phyloP scores from a whole-genome alignment of 2,113 vertebrate genomes.

The Upupa epops region DNA sequence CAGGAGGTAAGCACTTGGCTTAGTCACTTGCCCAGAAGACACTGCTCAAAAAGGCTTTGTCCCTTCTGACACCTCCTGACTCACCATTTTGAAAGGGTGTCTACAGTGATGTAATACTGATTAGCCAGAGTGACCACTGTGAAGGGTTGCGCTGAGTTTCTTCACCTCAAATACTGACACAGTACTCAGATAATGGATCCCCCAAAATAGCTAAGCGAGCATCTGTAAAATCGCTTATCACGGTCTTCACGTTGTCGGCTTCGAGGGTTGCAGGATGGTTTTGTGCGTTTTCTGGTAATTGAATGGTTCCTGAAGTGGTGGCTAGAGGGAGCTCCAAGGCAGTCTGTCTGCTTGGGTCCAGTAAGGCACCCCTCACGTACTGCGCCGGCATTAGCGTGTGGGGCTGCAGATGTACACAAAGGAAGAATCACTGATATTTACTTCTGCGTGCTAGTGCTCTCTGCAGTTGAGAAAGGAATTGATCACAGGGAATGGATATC shows the following conservation, averaged over 20 bases:
- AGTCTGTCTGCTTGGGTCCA: not conserved
- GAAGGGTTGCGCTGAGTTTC: rapidly evolving
- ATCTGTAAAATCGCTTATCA: not conserved
- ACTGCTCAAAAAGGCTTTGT: not conserved
- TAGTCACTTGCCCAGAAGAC: rapidly evolving
- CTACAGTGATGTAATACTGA: rapidly evolving
- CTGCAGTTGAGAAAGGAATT: not conserved
- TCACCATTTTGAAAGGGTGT: rapidly evolving
- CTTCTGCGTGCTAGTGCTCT: not conserved
- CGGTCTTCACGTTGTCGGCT: rapidly evolving
- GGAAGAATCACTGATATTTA: not conserved
- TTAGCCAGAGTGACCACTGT: rapidly evolving
- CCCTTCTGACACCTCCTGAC: not conserved
- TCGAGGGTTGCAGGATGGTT: not conserved
- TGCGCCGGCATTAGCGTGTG: rapidly evolving
- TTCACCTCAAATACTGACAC: rapidly evolving
- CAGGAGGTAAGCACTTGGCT: not conserved
- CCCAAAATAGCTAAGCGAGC: rapidly evolving
- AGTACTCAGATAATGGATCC: rapidly evolving
- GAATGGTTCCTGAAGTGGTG: not conserved
- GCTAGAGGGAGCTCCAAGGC: conserved; percentile 65
- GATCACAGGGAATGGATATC: not conserved
- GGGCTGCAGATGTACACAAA: not conserved
- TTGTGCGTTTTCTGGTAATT: rapidly evolving
- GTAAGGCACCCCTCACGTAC: rapidly evolving